Evolutionary conservation across 1,140 invertebrate genomes (phyloP).

Genomic region (Drosophila orosa): DNA sequence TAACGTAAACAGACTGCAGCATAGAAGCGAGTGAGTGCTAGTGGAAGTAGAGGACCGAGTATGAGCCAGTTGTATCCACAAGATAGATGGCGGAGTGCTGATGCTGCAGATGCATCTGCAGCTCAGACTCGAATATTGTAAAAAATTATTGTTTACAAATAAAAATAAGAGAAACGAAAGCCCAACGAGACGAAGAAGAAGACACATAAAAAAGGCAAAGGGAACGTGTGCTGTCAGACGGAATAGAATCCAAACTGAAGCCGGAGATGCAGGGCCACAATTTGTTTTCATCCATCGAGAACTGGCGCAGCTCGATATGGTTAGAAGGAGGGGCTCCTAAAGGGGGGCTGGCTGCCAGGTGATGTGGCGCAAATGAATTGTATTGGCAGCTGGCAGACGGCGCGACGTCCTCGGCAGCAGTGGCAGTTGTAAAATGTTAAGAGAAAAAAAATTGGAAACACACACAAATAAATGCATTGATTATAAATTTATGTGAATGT

Average conservation of each 20-base stretch:
- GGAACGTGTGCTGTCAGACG: slow-evolving; percentile 57
- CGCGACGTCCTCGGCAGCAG: slow-evolving; percentile 41
- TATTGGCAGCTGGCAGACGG: slow-evolving; percentile 76
- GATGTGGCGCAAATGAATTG: slow-evolving; percentile 76
- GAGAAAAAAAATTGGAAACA: slow-evolving; percentile 13
- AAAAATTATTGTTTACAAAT: slow-evolving; percentile 77
- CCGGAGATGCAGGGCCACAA: slow-evolving; percentile 43
- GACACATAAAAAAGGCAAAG: slow-evolving; percentile 58
- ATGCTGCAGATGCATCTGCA: slow-evolving; percentile 46
- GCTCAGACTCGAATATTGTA: slow-evolving; percentile 53
- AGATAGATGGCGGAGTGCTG: slow-evolving; percentile 33
- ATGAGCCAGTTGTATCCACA: slow-evolving; percentile 25
- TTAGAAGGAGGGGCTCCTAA: slow-evolving; percentile 20
- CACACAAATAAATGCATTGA: slow-evolving; percentile 49
- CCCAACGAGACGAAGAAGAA: slow-evolving; percentile 40
- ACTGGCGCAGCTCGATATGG: slow-evolving; percentile 4
- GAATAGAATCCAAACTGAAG: slow-evolving; percentile 24
- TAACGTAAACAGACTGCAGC: slow-evolving; percentile 60
- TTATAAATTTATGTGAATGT: slow-evolving; percentile 69
- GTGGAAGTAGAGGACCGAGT: not conserved
- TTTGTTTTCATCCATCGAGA: slow-evolving; percentile 65
- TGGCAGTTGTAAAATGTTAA: slow-evolving; percentile 11
- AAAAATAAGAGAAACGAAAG: slow-evolving; percentile 49
- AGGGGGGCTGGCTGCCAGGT: slow-evolving; percentile 33
- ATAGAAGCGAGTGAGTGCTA: not conserved